Evolutionary conservation across 53 echinoderm and acorn worm genomes (phyloP).

Genomic region (Stichopus horrens): DNA sequence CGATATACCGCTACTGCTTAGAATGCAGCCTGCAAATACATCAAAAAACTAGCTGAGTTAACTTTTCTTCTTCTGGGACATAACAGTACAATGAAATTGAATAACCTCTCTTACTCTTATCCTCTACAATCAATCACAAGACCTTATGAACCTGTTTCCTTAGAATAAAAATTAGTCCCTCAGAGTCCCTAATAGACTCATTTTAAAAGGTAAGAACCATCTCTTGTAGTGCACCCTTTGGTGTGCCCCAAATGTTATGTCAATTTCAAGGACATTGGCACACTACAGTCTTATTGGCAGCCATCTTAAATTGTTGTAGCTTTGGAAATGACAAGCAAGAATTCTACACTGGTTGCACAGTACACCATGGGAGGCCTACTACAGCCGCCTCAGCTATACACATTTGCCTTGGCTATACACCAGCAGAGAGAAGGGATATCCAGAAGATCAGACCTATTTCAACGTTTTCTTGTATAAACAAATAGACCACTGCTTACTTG

Average conservation of each 20-base stretch:
- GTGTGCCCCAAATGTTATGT: neutral
- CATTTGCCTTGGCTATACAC: neutral
- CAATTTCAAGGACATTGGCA: neutral
- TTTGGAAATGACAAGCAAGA: neutral
- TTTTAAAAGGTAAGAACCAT: too few species aligned
- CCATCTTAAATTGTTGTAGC: neutral
- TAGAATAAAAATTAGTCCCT: too few species aligned
- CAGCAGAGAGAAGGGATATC: neutral
- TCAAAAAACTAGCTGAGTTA: too few species aligned
- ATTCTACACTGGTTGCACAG: neutral
- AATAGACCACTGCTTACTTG: neutral
- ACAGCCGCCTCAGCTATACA: neutral
- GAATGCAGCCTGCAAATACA: too few species aligned
- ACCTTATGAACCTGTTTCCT: too few species aligned
- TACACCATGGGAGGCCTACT: neutral
- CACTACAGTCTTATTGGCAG: neutral
- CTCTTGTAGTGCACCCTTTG: neutral
- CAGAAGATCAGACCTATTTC: neutral
- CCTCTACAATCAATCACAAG: too few species aligned
- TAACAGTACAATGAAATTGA: too few species aligned
- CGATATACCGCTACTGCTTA: too few species aligned
- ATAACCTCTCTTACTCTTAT: too few species aligned
- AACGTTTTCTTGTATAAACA: neutral
- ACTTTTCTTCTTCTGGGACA: too few species aligned
- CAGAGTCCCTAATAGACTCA: too few species aligned